These are phyloP conservation scores for Heterotilapia buettikoferi DNA, from an alignment of 2,113 vertebrate species.

Conservation along the genomic window DNA sequence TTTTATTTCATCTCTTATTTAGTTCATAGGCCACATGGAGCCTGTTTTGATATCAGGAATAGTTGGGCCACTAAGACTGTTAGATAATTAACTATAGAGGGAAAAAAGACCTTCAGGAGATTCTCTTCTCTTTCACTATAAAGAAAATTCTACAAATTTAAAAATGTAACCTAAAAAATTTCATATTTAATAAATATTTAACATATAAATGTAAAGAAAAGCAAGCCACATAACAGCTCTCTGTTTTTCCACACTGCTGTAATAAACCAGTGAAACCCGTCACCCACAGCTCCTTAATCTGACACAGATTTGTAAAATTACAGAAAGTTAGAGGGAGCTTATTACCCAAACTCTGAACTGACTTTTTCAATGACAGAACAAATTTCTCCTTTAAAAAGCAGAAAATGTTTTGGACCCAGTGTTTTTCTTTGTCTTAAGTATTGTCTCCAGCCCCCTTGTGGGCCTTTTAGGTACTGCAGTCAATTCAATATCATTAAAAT, in stretches of 20 bases:
- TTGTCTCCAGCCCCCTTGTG: background rate
- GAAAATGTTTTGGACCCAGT: background rate
- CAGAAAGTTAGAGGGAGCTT: background rate
- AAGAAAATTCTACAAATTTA: background rate
- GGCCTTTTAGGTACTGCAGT: background rate
- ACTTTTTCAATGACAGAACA: background rate
- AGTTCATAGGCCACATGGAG: background rate
- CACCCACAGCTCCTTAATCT: background rate
- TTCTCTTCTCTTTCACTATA: background rate
- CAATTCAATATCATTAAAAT: background rate
- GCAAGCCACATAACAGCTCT: rapidly evolving
- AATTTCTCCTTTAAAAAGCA: background rate
- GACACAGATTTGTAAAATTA: background rate
- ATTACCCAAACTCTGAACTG: background rate
- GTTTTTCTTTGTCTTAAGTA: too few species aligned
- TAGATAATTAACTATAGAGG: background rate
- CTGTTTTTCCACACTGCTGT: background rate
- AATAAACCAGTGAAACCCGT: background rate
- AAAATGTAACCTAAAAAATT: background rate
- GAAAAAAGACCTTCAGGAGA: background rate
- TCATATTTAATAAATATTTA: background rate
- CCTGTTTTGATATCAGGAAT: rapidly evolving
- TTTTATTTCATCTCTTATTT: background rate
- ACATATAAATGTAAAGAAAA: background rate
- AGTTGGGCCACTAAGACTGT: background rate